These are phyloP conservation scores for Percopsis omiscomaycus DNA, from an alignment of 2,797 vertebrate genomes.

Conservation along the genomic window DNA sequence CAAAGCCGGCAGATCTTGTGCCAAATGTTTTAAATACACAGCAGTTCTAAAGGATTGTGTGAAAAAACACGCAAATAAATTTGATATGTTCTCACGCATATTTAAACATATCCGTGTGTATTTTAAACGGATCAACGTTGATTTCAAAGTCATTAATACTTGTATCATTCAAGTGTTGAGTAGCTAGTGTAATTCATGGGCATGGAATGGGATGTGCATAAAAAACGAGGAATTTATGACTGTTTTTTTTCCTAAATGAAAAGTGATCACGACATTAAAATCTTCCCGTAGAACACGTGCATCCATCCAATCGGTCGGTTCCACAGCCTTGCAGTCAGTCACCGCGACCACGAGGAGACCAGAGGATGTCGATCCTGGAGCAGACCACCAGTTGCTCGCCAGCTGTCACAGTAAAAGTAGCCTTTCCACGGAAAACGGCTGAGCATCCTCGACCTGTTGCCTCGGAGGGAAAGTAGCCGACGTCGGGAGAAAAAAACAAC, in stretches of 20 bases:
- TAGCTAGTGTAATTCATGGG: too few species aligned
- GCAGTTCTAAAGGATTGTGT: slow-evolving; percentile 7
- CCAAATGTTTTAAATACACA: slow-evolving; percentile 26
- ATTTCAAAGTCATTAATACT: too few species aligned
- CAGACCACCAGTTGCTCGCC: slow-evolving; percentile 72
- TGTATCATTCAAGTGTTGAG: too few species aligned
- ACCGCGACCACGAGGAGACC: slow-evolving; percentile 51
- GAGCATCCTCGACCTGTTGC: slow-evolving; percentile 70
- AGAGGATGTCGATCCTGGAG: slow-evolving; percentile 12
- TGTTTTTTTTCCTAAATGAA: background rate
- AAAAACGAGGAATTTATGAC: too few species aligned
- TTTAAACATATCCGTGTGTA: slow-evolving; percentile 20
- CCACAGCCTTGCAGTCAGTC: slow-evolving; percentile 34
- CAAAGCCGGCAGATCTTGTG: slow-evolving; percentile 41
- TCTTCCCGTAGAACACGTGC: background rate
- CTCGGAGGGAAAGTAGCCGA: slow-evolving; percentile 37
- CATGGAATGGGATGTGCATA: background rate
- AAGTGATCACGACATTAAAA: slow-evolving; percentile 22
- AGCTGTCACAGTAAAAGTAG: slow-evolving; percentile 62
- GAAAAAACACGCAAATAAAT: slow-evolving; percentile 15
- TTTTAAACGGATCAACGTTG: slow-evolving; percentile 3
- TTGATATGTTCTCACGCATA: slow-evolving; percentile 24
- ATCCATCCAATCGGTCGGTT: slow-evolving; percentile 14
- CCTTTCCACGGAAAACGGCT: slow-evolving; percentile 54
- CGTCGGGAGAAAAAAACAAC: slow-evolving; percentile 38